Conservation (phyloP, 2,888 invertebrate genomes). For the Stegophylla sp. region DNA sequence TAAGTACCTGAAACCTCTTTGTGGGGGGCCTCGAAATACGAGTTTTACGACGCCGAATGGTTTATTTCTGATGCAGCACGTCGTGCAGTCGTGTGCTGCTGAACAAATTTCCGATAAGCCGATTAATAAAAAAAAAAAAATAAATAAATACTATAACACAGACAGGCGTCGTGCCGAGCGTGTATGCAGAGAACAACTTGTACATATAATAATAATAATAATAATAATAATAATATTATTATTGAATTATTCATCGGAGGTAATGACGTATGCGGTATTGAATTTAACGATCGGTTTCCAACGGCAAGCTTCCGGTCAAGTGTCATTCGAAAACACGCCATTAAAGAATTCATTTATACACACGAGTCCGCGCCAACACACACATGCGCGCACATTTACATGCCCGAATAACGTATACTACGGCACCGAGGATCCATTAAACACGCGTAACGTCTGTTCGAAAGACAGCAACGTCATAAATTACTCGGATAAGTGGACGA, state of each 20-base stretch:
- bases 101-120: constrained; percentile 47
- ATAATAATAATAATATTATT: no score
- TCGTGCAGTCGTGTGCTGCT: not conserved
- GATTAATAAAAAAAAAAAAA: constrained; percentile 55
- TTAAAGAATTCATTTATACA: no score
- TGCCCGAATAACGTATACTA: no score
- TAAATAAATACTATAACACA: not conserved
- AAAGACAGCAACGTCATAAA: not conserved
- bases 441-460: no score
- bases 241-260: constrained; percentile 52
- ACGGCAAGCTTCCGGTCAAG: constrained; percentile 41
- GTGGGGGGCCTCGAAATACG: constrained; percentile 44
- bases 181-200: constrained; percentile 20
- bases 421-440: not conserved
- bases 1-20: constrained; percentile 21
- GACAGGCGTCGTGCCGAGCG: not conserved
- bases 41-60: constrained; percentile 28
- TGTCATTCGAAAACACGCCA: constrained; percentile 33
- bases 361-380: no score
- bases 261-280: constrained; percentile 51
- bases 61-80: constrained; percentile 25
- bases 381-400: not conserved
- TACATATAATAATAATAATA: constrained; percentile 12
- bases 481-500: not conserved
- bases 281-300: constrained; percentile 52